phyloP scores from a whole-genome alignment of 2,113 vertebrate genomes.

The Phaetusa simplex region DNA sequence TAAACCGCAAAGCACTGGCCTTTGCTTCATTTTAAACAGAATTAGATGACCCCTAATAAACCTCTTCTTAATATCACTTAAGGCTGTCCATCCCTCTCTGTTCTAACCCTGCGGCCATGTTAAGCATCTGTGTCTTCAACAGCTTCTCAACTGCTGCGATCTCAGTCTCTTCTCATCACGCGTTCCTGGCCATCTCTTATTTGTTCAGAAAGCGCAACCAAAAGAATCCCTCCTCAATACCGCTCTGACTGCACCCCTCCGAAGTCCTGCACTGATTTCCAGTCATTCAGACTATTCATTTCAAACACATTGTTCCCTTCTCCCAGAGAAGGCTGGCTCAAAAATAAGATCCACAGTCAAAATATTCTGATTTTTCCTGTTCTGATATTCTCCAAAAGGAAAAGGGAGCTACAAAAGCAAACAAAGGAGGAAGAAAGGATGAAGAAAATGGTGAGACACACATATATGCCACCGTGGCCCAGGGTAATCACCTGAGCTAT shows the following conservation, averaged over 20 bases:
- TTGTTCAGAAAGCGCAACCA: neutral
- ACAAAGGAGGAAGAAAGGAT: neutral
- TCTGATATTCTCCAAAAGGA: neutral
- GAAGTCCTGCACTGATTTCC: neutral
- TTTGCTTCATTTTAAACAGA: neutral
- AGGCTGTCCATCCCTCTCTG: neutral
- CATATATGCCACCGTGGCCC: neutral
- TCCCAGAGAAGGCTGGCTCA: neutral
- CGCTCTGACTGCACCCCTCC: neutral
- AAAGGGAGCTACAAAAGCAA: neutral
- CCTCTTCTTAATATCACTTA: neutral
- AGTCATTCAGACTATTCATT: neutral
- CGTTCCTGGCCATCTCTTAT: neutral
- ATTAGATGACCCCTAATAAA: neutral
- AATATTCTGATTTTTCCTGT: neutral
- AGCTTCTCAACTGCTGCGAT: neutral
- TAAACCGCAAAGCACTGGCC: neutral
- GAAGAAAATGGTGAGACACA: neutral
- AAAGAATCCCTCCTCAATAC: neutral
- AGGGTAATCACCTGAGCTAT: neutral
- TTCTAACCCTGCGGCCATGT: neutral
- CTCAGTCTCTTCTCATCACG: neutral
- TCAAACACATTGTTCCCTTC: neutral
- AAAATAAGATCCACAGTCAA: neutral
- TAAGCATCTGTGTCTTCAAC: accelerated